Base-by-base conservation (phyloP, 2,797 vertebrate species). In the Malacoctenus gilli region DNA sequence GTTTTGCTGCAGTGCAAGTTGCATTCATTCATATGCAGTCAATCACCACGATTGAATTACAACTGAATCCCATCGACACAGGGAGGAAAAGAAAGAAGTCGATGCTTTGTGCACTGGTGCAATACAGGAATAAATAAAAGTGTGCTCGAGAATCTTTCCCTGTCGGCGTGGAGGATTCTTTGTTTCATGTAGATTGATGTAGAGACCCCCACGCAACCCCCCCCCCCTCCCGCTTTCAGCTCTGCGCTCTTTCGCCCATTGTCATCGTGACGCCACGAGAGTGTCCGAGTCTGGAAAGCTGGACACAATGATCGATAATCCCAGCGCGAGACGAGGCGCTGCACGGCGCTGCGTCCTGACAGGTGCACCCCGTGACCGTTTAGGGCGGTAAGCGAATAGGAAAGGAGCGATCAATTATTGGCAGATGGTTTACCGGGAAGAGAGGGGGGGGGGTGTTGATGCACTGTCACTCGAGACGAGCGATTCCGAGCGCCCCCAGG, bases 281-380 rank as follows among this genome's bases (percentile, higher is more conserved):
- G 66, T 39, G 67, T 70, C 53, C 72, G 43, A 18, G 52, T 16
- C 72, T n/a, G n/a, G 69, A 62, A 77, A 68, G 78, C 59, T 67
- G 61, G 81, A 86, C 68, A 50, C 40, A 55, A 71, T 72, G 59
- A 84, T 88, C 88, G 71, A 87, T 87, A 80, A 75, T 65, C 67
- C 35, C 73, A 77, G 60, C 4, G 53, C 50, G 80, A 71, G 63
- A 54, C 6, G 41, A 68, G 54, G 53, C 56, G 20, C 31, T 18
- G 23, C 68, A 53, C 59, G 50, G 55, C n/a, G 71, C 43, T 44
- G 65, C 43, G 63, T 44, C 65, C 64, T 72, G 76, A 77, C 83
- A 89, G 68, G 65, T 80, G 51, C 64, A 36, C 72, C 49, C 38
- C 68, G 72, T 35, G 67, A 82, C 42, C 71, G 78, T 72, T 87